Evolutionary conservation across 2,113 vertebrate species (phyloP).

Genomic region (Sapayoa aenigma): DNA sequence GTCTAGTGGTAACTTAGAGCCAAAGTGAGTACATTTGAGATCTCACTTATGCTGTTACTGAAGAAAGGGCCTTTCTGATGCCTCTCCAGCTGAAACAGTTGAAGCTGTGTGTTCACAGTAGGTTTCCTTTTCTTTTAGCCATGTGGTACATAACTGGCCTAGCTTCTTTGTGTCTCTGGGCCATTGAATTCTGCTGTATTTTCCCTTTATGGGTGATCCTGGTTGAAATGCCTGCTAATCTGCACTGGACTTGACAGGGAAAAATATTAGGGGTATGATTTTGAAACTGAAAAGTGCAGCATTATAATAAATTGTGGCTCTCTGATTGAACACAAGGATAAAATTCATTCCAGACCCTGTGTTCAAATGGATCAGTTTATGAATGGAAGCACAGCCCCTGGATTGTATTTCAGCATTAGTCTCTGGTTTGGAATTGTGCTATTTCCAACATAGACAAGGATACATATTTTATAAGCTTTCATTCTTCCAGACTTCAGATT

Average conservation of each 20-base stretch:
- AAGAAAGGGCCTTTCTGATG: neutral
- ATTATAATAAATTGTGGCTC: conserved; percentile 32
- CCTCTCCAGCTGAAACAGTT: neutral
- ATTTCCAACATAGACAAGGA: neutral
- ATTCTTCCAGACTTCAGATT: conserved; percentile 5
- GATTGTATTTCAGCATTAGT: conserved; percentile 40
- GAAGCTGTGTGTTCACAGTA: neutral
- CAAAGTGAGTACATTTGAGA: neutral
- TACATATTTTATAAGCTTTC: conserved; percentile 20
- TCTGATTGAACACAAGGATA: conserved; percentile 16
- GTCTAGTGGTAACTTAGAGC: neutral
- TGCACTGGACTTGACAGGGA: conserved; percentile 19
- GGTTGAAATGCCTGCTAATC: conserved; percentile 1
- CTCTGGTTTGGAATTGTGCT: conserved; percentile 19
- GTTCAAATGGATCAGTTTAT: conserved; percentile 36
- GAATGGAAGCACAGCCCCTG: conserved; percentile 18
- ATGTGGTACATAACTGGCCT: neutral
- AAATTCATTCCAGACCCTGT: conserved; percentile 39
- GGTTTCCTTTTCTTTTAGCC: neutral
- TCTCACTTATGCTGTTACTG: neutral
- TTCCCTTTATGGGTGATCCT: neutral
- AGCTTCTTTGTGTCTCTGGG: neutral
- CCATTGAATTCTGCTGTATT: neutral
- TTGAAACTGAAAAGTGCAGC: conserved; percentile 42
- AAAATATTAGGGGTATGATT: conserved; percentile 28